Evolutionary conservation across 2,888 invertebrate genomes (phyloP).

Genomic region (Miltochrista miniata): DNA sequence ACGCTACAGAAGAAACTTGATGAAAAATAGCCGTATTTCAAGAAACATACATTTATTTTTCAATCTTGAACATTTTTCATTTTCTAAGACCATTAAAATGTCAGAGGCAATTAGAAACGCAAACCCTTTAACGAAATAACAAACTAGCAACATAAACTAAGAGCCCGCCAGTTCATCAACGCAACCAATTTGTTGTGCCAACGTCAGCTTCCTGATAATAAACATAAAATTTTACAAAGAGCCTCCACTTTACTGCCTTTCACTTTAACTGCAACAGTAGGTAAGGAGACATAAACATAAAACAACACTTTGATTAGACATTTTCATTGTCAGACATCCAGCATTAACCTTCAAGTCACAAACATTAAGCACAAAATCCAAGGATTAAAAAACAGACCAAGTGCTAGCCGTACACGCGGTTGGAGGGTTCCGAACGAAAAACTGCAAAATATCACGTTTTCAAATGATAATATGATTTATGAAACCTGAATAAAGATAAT

Average conservation of each 20-base stretch:
- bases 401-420: slow-evolving; percentile 38
- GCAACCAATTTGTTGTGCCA: not conserved
- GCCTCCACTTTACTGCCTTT: slow-evolving; percentile 28
- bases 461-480: no score
- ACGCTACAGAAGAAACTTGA: no score
- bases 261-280: slow-evolving; percentile 23
- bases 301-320: no score
- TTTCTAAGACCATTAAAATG: not conserved
- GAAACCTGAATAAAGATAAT: no score
- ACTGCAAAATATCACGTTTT: no score
- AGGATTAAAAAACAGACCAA: slow-evolving; percentile 29
- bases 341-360: slow-evolving; percentile 30
- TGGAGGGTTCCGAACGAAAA: no score
- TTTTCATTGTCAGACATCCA: slow-evolving; percentile 34
- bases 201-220: slow-evolving; percentile 13
- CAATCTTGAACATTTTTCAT: not conserved
- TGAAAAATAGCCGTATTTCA: no score
- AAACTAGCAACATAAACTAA: not conserved
- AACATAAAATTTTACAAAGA: slow-evolving; percentile 22
- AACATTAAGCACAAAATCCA: slow-evolving; percentile 22
- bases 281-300: slow-evolving; percentile 3
- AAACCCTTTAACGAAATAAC: not conserved
- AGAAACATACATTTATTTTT: not conserved
- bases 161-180: slow-evolving; percentile 2
- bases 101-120: not conserved